Percentiles rank a stretch among this genome's conserved stretches.
Evolutionary conservation across 2,888 invertebrate genomes (phyloP).

Genomic region (Eristalis tenax): DNA sequence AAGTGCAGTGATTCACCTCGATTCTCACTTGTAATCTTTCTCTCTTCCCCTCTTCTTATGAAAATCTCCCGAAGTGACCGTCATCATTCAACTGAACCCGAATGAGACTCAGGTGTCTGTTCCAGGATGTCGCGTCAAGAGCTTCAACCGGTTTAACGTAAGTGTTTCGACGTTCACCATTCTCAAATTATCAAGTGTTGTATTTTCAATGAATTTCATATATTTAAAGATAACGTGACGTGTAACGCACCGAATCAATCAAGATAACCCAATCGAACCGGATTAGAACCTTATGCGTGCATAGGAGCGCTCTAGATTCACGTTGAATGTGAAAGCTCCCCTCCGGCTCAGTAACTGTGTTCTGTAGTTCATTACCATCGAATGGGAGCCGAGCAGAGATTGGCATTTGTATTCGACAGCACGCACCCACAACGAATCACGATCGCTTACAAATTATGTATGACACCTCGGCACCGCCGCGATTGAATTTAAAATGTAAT

Average conservation of each 20-base stretch:
- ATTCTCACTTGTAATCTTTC: not conserved
- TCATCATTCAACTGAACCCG: not conserved
- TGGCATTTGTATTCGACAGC: not conserved
- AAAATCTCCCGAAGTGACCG: not conserved
- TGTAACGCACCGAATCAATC: not conserved
- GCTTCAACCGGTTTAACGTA: not conserved
- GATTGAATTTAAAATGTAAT: not conserved
- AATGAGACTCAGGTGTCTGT: not conserved
- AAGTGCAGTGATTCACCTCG: not conserved
- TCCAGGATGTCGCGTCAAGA: not conserved
- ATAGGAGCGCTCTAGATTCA: not conserved
- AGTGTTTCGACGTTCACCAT: not conserved
- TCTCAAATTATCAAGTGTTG: not conserved
- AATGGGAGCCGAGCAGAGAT: not conserved
- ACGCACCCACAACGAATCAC: not conserved
- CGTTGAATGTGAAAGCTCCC: constrained; percentile 22
- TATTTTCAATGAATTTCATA: not conserved
- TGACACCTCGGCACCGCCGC: not conserved
- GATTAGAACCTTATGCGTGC: not conserved
- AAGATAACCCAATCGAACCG: not conserved
- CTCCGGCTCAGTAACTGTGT: constrained; percentile 5
- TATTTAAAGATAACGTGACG: not conserved
- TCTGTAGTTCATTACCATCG: constrained; percentile 22
- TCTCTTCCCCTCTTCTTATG: not conserved
- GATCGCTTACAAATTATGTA: constrained; percentile 33